Evolutionary conservation across 1,140 invertebrate genomes (phyloP).

Genomic region (Venustaconcha ellipsiformis): DNA sequence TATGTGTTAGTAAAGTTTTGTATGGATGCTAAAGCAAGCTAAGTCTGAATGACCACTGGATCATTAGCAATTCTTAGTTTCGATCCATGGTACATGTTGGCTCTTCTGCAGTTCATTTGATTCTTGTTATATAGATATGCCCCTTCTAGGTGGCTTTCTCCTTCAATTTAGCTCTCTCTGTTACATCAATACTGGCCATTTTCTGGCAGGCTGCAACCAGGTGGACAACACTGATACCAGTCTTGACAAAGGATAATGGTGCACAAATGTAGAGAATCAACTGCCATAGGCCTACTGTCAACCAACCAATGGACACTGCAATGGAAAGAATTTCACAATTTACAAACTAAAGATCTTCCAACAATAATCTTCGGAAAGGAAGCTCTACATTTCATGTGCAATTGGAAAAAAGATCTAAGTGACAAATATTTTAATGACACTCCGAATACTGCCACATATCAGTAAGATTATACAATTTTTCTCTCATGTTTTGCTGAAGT

Average conservation of each 20-base stretch:
- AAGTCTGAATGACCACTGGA: too few species aligned
- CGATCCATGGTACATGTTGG: too few species aligned
- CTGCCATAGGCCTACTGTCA: constrained; percentile 79
- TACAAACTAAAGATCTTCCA: background rate
- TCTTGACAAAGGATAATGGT: constrained; percentile 89
- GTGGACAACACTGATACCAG: constrained; percentile 88
- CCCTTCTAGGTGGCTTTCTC: too few species aligned
- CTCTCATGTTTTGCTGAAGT: background rate
- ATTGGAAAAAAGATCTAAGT: constrained; percentile 8
- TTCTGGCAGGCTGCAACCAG: constrained; percentile 79
- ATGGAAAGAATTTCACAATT: constrained; percentile 8
- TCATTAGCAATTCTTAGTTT: too few species aligned
- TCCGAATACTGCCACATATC: background rate
- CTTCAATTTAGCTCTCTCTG: constrained; percentile 46
- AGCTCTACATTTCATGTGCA: constrained; percentile 7
- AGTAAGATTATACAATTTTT: background rate
- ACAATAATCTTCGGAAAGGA: background rate
- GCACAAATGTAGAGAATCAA: constrained; percentile 75
- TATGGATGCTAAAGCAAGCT: too few species aligned
- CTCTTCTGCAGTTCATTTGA: too few species aligned
- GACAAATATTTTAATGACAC: background rate
- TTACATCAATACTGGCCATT: constrained; percentile 62
- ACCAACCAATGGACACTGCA: constrained; percentile 72
- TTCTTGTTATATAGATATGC: too few species aligned
- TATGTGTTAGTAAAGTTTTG: too few species aligned